Evolutionary conservation across 2,888 invertebrate genomes (phyloP).

Genomic region (Tinea trinotella): DNA sequence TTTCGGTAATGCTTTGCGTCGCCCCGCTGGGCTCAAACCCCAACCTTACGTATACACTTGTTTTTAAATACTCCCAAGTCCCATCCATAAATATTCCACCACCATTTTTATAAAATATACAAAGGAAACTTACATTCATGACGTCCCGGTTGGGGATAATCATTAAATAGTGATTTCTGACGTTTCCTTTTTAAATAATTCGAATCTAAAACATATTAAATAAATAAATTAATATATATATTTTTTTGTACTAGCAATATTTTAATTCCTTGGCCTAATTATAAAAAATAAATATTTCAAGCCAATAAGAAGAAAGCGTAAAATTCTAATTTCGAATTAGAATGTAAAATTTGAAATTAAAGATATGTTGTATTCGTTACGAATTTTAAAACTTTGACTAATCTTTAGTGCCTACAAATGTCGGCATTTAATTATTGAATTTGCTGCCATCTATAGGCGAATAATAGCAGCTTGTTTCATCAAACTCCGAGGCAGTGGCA

Average conservation of each 20-base stretch:
- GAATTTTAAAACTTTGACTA: not conserved
- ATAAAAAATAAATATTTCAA: not conserved
- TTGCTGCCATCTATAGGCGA: constrained; percentile 86
- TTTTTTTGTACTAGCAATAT: not conserved
- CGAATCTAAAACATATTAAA: constrained; percentile 32
- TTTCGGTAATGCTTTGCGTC: too few relatives aligned
- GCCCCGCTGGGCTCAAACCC: too few relatives aligned
- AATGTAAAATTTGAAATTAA: not conserved
- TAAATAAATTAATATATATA: constrained; percentile 19
- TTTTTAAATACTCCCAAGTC: too few relatives aligned
- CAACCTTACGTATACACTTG: too few relatives aligned
- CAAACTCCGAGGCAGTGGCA: constrained; percentile 90
- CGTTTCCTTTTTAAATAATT: constrained; percentile 26
- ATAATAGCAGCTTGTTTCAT: constrained; percentile 89
- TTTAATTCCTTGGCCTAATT: not conserved
- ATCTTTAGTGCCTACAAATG: not conserved
- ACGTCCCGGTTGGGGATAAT: constrained; percentile 33
- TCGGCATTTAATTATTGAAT: constrained; percentile 47
- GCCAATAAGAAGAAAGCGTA: not conserved
- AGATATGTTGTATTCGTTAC: not conserved
- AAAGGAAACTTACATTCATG: constrained; percentile 51
- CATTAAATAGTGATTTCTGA: constrained; percentile 23
- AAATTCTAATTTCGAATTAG: not conserved
- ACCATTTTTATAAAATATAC: not conserved
- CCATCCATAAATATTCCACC: too few relatives aligned